Evolutionary conservation across 2,113 vertebrate genomes (phyloP), one percentile per base, ranked within the genome.

Genomic region (Mesoclemmys tuberculata): DNA sequence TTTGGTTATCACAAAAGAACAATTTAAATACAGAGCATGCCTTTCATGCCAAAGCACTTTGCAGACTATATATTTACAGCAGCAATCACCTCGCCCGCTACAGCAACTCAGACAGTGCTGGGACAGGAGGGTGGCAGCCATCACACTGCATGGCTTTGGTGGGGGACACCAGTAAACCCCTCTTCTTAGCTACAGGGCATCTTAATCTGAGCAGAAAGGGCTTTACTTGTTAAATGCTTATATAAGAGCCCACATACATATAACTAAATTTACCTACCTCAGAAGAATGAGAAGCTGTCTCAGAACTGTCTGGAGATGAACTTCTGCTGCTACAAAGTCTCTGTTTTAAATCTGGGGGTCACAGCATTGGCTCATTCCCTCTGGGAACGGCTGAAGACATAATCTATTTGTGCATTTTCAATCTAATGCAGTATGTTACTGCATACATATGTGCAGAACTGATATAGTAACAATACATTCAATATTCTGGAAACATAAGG

Each of bases 401-500:
- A 97, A 93, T 92, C 78, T n/a, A 79, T 19, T 88, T 93, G 44
- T 93, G 92, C 92, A 84, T 80, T 88, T 93, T 96, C 87, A 85
- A 93, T 89, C 94, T 93, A 88, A 94, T 91, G 92, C 46, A 86
- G 87, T 87, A 94, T 95, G 94, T 90, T 93, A 44, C 49, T 92
- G 95, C 1, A 0, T 64, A 75, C 80, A 80, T 93, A 84, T 88
- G 83, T 90, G 83, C 74, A 87, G 88, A 38, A 71, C 94, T 96
- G 96, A 96, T 95, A 52, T 44, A 87, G 93, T 93, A 90, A 80
- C 77, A 92, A 92, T 90, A 9, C 79, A 91, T 92, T 95, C 91
- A 92, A 95, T 96, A 97, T 89, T 95, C 84, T 94, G 94, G 94
- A 92, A 95, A 93, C 90, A 96, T 58, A 35, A 51, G 90, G 61